phyloP scores from a whole-genome alignment of 2,113 vertebrate genomes.

The Nipponia nippon region DNA sequence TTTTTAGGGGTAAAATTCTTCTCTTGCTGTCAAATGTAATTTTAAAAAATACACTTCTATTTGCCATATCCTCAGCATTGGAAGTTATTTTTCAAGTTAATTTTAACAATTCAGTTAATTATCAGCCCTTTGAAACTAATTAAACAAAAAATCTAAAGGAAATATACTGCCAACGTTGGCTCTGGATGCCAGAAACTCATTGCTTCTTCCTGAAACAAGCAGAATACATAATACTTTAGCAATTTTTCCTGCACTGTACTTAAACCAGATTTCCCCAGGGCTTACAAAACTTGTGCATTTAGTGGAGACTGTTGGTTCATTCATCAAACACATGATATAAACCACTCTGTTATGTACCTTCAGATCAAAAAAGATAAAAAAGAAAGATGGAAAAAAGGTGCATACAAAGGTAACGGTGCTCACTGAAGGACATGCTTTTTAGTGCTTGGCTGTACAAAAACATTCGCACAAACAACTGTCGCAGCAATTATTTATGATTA shows the following conservation, averaged over 20 bases:
- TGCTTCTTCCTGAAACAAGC: conserved; percentile 11
- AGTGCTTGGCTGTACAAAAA: conserved; percentile 58
- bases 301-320: conserved; percentile 12
- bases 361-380: conserved; percentile 5
- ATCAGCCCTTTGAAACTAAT: background rate
- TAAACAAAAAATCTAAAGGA: background rate
- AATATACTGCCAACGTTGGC: background rate
- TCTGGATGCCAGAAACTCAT: background rate
- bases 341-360: conserved; percentile 13
- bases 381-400: background rate
- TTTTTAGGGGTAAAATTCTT: background rate
- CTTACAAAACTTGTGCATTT: conserved; percentile 8
- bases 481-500: conserved; percentile 73
- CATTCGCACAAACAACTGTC: conserved; percentile 67
- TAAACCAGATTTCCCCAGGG: conserved; percentile 10
- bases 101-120: conserved; percentile 4
- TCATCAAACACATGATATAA: conserved; percentile 26
- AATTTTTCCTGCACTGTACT: conserved; percentile 31
- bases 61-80: background rate
- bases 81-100: background rate
- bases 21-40: background rate
- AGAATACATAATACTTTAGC: background rate
- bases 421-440: conserved; percentile 38
- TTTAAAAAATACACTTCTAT: background rate
- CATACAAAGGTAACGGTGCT: conserved; percentile 39